Percentiles rank a stretch among this genome's conserved stretches.
Evolutionary conservation across 2,113 vertebrate species (phyloP).

Genomic region (Stegostoma tigrinum): DNA sequence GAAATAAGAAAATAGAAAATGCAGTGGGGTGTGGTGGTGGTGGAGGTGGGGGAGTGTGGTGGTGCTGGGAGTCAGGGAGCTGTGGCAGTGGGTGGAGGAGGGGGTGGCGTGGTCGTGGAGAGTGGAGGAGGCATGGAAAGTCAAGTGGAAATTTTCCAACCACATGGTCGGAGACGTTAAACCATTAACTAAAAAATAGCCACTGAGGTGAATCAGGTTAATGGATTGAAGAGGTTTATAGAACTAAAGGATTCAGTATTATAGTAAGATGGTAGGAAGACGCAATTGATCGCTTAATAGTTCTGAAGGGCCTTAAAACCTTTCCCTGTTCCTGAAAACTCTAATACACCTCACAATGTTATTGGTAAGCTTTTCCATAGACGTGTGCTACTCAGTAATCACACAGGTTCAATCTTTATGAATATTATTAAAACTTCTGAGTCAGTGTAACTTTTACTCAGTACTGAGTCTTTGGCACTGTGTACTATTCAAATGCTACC

Average conservation of each 20-base stretch:
- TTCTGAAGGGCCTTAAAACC: neutral
- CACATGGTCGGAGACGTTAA: neutral
- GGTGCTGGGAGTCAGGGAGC: no score
- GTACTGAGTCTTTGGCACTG: neutral
- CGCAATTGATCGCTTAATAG: neutral
- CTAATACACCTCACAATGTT: neutral
- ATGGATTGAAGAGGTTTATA: neutral
- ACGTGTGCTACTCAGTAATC: neutral
- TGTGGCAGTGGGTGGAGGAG: neutral
- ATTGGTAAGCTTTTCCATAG: neutral
- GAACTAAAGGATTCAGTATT: neutral
- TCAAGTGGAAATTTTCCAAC: conserved; percentile 8
- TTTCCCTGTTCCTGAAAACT: neutral
- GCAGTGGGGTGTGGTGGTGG: neutral
- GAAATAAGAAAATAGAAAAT: neutral
- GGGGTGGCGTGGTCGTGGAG: neutral
- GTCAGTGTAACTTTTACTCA: neutral
- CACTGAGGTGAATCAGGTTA: neutral
- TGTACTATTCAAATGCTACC: neutral
- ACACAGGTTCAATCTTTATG: neutral
- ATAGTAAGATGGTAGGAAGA: neutral
- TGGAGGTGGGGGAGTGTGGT: neutral
- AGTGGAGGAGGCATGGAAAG: neutral
- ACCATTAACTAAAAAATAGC: neutral
- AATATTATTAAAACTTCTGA: neutral